Base-by-base conservation (phyloP, 2,797 vertebrate species). In the Chrosomus eos region DNA sequence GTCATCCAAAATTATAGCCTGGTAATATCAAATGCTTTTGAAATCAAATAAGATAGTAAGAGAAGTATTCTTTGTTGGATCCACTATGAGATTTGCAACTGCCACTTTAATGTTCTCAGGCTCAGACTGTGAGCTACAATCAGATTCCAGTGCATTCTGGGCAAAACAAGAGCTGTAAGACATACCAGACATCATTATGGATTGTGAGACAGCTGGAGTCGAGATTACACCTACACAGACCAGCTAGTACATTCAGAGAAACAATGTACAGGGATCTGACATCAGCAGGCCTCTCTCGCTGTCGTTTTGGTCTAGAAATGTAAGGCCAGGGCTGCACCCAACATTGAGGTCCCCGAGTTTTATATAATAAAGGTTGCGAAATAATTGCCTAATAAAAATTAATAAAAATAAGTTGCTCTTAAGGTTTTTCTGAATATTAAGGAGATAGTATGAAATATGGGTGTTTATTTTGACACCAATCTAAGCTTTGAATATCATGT, bases 171-270 rank as follows among this genome's bases (percentile, higher is more conserved):
- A 84, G 51, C 60, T 11, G 16, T 6, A 31, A 60, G 64, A 84
- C 55, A 43, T 62, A 9, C 67, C 55, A 80, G 66, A 80, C 67
- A 72, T 71, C 83, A 80, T 85, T 80, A 85, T 45, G 19, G 66
- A 70, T 66, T 38, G 62, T 28, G 81, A 76, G 81, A 67, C 31
- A 67, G 72, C 45, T 53, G 62, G 72, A 74, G 31, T 51, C 1
- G 60, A 48, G 60, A 67, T 55, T 53, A 75, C 71, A 74, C 81
- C 81, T 66, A 83, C 81, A 80, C 77, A 80, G 26, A 62, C 55
- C 55, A 16, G 55, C 58, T 38, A 51, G 72, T 51, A 53, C 45
- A 26, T 67, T 23, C 23, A 1, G 43, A 48, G 43, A 66, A 82
- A 45, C 19, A 45, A 43, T 60, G 18, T 43, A 83, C 36, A 72